Percentiles rank a stretch among this genome's conserved stretches.
Conservation (phyloP, 2,888 invertebrate genomes). For the Gari tellinella region DNA sequence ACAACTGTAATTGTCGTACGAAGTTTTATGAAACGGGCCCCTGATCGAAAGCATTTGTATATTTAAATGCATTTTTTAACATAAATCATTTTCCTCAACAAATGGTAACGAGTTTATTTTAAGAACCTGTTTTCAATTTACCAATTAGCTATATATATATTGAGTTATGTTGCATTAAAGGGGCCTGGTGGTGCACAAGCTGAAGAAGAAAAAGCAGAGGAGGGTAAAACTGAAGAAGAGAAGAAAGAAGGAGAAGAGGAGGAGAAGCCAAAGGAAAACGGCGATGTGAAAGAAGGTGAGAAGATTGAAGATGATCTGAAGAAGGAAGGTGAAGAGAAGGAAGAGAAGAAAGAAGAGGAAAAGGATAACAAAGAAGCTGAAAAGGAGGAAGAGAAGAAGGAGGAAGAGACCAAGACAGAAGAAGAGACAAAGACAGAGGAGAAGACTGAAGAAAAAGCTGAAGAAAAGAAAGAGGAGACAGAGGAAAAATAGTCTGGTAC, state of each 20-base stretch:
- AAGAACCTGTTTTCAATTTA: too few species aligned
- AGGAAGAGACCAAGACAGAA: slow-evolving; percentile 52
- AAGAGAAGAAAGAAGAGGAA: slow-evolving; percentile 57
- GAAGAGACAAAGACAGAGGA: slow-evolving; percentile 43
- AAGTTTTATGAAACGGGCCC: too few species aligned
- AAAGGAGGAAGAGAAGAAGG: slow-evolving; percentile 54
- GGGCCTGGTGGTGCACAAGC: slow-evolving; percentile 31
- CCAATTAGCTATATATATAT: too few species aligned
- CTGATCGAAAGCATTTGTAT: too few species aligned
- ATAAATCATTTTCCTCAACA: too few species aligned
- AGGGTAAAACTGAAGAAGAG: slow-evolving; percentile 44
- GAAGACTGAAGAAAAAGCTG: slow-evolving; percentile 26
- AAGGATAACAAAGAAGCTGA: slow-evolving; percentile 51
- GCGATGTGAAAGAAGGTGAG: slow-evolving; percentile 64
- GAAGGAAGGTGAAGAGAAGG: slow-evolving; percentile 48
- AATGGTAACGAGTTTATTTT: too few species aligned
- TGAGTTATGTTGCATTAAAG: too few species aligned
- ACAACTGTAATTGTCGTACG: too few species aligned
- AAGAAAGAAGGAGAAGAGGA: slow-evolving; percentile 52
- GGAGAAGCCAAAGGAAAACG: slow-evolving; percentile 59
- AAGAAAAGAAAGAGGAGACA: slow-evolving; percentile 34
- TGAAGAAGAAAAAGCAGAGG: slow-evolving; percentile 28
- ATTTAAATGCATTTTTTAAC: too few species aligned
- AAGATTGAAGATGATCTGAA: slow-evolving; percentile 53
- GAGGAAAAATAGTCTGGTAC: slow-evolving; percentile 12